Evolutionary conservation across 2,888 invertebrate genomes (phyloP).

Genomic region (Imbricaverruca yamaguchii): DNA sequence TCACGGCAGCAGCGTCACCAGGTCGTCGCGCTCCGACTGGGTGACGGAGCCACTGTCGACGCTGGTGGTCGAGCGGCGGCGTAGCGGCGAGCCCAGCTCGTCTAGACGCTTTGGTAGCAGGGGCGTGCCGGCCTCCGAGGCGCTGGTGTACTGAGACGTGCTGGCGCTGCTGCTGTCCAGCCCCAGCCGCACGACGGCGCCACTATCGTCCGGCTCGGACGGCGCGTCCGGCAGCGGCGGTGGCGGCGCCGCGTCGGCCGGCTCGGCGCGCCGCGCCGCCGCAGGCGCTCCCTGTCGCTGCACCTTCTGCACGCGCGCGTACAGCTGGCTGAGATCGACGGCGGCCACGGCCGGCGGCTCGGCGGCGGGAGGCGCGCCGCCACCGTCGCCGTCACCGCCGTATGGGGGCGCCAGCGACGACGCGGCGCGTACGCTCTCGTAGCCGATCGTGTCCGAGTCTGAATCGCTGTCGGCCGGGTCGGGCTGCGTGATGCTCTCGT

Average conservation of each 20-base stretch:
- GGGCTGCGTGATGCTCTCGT: slow-evolving; percentile 5
- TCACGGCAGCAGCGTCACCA: not conserved
- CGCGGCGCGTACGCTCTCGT: slow-evolving; percentile 17
- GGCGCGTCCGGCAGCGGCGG: not conserved
- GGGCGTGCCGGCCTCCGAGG: slow-evolving; percentile 13
- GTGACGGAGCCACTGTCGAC: slow-evolving; percentile 13
- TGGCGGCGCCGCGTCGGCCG: not conserved
- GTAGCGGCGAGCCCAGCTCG: slow-evolving; percentile 3
- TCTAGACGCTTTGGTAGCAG: not conserved
- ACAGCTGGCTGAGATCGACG: slow-evolving; percentile 13
- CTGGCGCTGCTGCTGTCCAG: slow-evolving; percentile 18
- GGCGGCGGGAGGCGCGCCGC: not conserved
- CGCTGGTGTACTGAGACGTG: slow-evolving; percentile 16
- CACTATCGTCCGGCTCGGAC: not conserved
- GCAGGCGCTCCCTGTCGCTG: not conserved
- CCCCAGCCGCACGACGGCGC: not conserved
- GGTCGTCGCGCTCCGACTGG: not conserved
- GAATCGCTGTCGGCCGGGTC: not conserved
- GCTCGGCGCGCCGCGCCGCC: not conserved
- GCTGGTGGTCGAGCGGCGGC: slow-evolving; percentile 6
- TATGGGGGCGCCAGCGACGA: not conserved
- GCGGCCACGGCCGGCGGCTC: not conserved
- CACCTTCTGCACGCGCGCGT: slow-evolving; percentile 9
- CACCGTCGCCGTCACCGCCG: not conserved
- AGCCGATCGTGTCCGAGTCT: slow-evolving; percentile 12